Evolutionary conservation across 2,888 invertebrate genomes (phyloP).

Genomic region (Halocaridina rubra): DNA sequence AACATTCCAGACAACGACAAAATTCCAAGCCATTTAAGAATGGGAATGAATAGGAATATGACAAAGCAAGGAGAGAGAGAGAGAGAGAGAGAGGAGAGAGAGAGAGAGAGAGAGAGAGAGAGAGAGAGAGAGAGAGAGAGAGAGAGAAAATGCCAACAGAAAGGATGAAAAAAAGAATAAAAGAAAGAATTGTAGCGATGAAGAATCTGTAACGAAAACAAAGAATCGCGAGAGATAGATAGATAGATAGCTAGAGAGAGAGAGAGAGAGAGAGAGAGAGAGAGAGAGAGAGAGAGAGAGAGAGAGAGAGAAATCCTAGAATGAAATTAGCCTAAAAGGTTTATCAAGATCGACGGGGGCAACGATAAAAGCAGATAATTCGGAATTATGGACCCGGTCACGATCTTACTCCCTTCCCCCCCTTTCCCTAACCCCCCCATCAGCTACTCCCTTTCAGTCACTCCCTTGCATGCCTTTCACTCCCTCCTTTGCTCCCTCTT

Average conservation of each 20-base stretch:
- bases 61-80: neutral
- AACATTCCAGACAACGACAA: too few relatives aligned
- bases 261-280: too few relatives aligned
- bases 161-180: neutral
- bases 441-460: neutral
- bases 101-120: neutral
- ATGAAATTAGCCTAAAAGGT: too few relatives aligned
- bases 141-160: neutral
- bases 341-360: too few relatives aligned
- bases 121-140: neutral
- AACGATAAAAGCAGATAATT: too few relatives aligned
- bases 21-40: too few relatives aligned
- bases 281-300: neutral
- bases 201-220: neutral
- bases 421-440: neutral
- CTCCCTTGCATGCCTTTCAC: neutral
- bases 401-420: neutral
- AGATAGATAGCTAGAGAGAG: neutral
- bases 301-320: neutral
- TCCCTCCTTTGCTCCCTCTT: too few relatives aligned
- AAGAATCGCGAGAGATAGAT: neutral
- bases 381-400: slow-evolving; percentile 4
- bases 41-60: too few relatives aligned
- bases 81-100: neutral
- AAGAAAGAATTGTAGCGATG: neutral